Base-by-base conservation (phyloP, 2,113 vertebrate genomes). In the Aleadryas rufinucha region DNA sequence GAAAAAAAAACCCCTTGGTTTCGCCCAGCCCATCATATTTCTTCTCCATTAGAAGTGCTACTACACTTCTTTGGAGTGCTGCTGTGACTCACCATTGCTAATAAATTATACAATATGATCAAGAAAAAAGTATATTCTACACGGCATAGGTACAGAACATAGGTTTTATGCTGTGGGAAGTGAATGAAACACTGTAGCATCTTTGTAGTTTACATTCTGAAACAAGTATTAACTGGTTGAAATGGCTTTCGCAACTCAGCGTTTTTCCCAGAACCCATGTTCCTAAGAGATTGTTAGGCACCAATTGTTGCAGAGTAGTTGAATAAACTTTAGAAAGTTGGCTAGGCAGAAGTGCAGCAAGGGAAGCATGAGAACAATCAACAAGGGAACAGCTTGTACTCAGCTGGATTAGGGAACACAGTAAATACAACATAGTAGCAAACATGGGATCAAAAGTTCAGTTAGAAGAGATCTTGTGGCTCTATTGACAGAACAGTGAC, bases 321-420 rank as follows among this genome's bases (percentile, higher is more conserved):
- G 30, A 50, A 68, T 42, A 53, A 82, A 61, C 54, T 85, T 87
- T 2, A 39, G 33, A 45, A 93, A 50, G 54, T 35, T 85, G 63
- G 10, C 21, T 50, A 68, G 56, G 23, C 31, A 47, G n/a, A 88
- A 80, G 42, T 47, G 44, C 42, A 86, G 64, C 59, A 81, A 74
- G 17, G 39, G 50, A 93, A 88, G 41, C 33, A 10, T 49, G 35
- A 66, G 47, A 74, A 80, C 19, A 64, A 49, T 75, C 71, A 88
- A 54, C 49, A 94, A 20, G 9, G 44, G 42, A 93, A 79, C 53
- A 89, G 53, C 16, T 85, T 88, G 81, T 90, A 78, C 66, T 85
- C 71, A 66, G 61, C 61, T 82, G 74, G 39, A 74, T 82, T 70
- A 72, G 44, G 54, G 16, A 72, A 50, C 39, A 26, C 3, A 28